Percentiles rank a stretch among this genome's conserved stretches.
These are phyloP conservation scores for Leuciscus waleckii DNA, from an alignment of 2,797 vertebrate species.

Conservation along the genomic window DNA sequence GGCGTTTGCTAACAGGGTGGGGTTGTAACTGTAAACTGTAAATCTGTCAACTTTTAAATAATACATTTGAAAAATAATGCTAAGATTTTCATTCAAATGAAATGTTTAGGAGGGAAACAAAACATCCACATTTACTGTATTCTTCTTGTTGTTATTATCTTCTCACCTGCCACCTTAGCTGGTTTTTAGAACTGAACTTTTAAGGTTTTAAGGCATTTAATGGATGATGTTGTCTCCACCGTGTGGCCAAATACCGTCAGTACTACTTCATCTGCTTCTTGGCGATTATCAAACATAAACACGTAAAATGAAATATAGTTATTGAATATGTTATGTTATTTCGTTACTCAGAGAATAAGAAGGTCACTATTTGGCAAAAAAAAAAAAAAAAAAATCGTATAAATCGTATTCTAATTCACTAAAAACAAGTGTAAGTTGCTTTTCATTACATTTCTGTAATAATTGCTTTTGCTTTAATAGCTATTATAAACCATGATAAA, in stretches of 20 bases:
- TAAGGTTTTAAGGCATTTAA: not conserved
- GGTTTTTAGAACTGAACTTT: not conserved
- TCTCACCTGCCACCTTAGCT: not conserved
- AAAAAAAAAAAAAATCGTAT: not conserved
- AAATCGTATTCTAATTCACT: not conserved
- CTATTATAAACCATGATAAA: not conserved
- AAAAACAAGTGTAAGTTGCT: not conserved
- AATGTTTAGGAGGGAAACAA: not conserved
- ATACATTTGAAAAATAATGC: not conserved
- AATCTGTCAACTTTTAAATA: not conserved
- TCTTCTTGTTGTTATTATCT: not conserved
- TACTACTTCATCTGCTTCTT: not conserved
- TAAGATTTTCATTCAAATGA: not conserved
- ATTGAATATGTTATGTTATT: not conserved
- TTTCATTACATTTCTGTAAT: not conserved
- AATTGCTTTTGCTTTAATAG: not conserved
- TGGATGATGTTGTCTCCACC: slow-evolving; percentile 19
- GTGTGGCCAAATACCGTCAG: slow-evolving; percentile 22
- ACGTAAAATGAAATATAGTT: not conserved
- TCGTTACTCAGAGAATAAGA: not conserved
- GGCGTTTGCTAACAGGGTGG: not conserved
- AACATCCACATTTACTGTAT: not conserved
- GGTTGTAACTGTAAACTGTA: not conserved
- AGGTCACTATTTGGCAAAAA: not conserved
- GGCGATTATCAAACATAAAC: not conserved